These are phyloP conservation scores for Oreochromis aureus DNA, from an alignment of 2,113 vertebrate species.

Conservation along the genomic window DNA sequence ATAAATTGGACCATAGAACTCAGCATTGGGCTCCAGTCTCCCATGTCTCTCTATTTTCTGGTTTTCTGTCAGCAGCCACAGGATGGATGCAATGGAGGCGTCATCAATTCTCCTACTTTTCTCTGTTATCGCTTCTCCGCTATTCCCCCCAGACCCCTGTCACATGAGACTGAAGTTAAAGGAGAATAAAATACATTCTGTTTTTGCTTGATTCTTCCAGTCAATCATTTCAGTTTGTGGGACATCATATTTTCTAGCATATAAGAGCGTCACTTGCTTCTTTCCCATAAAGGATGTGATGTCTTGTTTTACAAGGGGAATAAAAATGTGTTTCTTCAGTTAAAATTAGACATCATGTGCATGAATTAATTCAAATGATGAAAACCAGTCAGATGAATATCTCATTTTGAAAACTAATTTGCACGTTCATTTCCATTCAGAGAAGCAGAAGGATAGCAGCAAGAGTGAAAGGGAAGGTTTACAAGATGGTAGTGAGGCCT, in stretches of 20 bases:
- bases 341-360: not conserved
- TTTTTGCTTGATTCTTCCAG: not conserved
- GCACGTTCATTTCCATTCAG: not conserved
- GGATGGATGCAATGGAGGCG: constrained; percentile 30
- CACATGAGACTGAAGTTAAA: not conserved
- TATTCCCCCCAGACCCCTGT: not conserved
- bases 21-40: not conserved
- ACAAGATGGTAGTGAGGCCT: not conserved
- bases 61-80: constrained; percentile 14
- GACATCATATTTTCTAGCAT: not conserved
- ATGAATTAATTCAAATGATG: not conserved
- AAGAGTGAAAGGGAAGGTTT: not conserved
- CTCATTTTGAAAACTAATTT: not conserved
- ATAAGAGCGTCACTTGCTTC: not conserved
- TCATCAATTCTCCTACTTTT: constrained; percentile 23
- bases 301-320: not conserved
- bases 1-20: constrained; percentile 27
- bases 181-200: not conserved
- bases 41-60: not conserved
- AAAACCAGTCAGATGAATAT: not conserved
- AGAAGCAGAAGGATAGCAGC: not conserved
- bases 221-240: not conserved
- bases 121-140: not conserved
- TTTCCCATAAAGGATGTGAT: not conserved
- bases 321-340: not conserved